Conservation (phyloP, 2,113 vertebrate genomes). For the Asarcornis scutulata region DNA sequence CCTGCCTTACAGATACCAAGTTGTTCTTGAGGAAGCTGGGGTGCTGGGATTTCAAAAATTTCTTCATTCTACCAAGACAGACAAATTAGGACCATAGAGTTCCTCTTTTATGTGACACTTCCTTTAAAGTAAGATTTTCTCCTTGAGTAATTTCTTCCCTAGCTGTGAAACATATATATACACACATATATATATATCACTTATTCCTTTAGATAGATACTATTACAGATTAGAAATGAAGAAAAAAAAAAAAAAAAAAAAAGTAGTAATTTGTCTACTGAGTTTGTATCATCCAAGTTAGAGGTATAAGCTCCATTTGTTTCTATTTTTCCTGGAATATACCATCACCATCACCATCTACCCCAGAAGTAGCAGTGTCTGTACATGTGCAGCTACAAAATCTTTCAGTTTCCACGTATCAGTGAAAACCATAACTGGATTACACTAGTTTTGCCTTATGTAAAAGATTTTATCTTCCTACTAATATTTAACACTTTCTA, state of each 20-base stretch:
- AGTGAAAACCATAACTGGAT: neutral
- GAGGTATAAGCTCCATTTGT: neutral
- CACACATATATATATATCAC: neutral
- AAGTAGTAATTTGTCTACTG: neutral
- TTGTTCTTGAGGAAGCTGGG: neutral
- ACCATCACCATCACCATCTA: neutral
- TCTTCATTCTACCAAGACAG: neutral
- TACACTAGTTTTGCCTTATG: neutral
- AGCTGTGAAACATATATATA: neutral
- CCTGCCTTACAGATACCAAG: neutral
- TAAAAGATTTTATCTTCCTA: neutral
- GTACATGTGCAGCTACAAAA: neutral
- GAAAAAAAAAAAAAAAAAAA: neutral
- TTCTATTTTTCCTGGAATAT: neutral
- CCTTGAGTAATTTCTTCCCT: neutral
- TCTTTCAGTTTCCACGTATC: neutral
- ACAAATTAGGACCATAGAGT: neutral
- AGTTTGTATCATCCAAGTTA: neutral
- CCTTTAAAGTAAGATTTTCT: neutral
- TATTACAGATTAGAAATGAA: neutral
- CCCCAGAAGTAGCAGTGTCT: neutral
- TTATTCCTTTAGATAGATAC: neutral
- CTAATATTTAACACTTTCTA: neutral
- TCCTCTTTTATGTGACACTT: neutral
- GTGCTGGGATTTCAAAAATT: neutral